These are phyloP conservation scores for Ceramica pisi DNA, from an alignment of 2,888 invertebrate species.

Conservation along the genomic window DNA sequence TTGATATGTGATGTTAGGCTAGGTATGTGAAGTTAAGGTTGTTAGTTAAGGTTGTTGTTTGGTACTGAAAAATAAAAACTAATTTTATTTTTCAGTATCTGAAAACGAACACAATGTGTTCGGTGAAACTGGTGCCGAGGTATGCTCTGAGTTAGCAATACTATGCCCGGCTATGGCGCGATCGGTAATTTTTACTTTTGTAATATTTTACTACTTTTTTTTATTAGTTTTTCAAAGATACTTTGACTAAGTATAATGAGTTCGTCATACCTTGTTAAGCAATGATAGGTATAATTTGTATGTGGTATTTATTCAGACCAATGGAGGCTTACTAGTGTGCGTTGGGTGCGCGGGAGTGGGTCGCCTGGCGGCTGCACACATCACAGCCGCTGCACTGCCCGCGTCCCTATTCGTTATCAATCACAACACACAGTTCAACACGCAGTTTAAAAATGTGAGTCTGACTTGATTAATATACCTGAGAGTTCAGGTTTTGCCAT, in stretches of 20 bases:
- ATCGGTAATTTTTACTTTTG: conserved; percentile 70
- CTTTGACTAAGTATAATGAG: background rate
- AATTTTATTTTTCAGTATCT: conserved; percentile 74
- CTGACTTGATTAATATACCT: background rate
- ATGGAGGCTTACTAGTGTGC: conserved; percentile 92
- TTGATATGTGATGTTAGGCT: too few relatives aligned
- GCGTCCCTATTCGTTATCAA: conserved; percentile 89
- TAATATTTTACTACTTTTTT: background rate
- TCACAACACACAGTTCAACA: conserved; percentile 92
- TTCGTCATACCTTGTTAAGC: background rate
- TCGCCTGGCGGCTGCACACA: conserved; percentile 94
- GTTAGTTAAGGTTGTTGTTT: too few relatives aligned
- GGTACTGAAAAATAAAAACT: background rate
- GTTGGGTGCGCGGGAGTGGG: conserved; percentile 96
- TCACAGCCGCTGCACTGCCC: conserved; percentile 94
- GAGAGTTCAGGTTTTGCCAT: background rate
- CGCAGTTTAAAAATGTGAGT: conserved; percentile 94
- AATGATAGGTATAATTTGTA: background rate
- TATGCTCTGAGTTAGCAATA: conserved; percentile 79
- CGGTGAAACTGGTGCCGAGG: conserved; percentile 82
- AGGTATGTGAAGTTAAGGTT: too few relatives aligned
- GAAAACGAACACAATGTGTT: conserved; percentile 83
- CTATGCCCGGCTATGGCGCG: conserved; percentile 80
- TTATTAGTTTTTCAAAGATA: background rate
- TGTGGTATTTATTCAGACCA: conserved; percentile 66